Evolutionary conservation across 2,888 invertebrate genomes (phyloP), one percentile per base, ranked within the genome.

Genomic region (Rhabditoides inermis): DNA sequence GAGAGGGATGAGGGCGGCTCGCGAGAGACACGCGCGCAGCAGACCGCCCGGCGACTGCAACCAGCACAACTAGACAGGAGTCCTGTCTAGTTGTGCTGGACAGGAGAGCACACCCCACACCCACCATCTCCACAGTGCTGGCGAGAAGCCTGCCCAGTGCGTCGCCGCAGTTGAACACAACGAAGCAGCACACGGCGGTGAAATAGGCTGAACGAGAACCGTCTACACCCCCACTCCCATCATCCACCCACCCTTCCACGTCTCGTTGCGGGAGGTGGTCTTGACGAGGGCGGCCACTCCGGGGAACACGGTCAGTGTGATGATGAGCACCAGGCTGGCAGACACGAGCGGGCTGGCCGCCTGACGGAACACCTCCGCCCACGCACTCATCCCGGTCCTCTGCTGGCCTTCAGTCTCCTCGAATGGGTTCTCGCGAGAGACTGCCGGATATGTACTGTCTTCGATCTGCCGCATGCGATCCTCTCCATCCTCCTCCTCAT

Each of bases 101-200:
- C n/a, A n/a, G n/a, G n/a, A n/a, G n/a, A n/a, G n/a, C n/a, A n/a
- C 22, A 20, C 23, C 28, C 4, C 23, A 2, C 2, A 45, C 50
- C 44, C 27, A 64, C 66, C 44, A 67, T 39, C 15, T 49, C 30
- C 7, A 63, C 37, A 6, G 51, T 41, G 18, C 51, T 55, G 3
- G 60, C 61, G 23, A 55, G 46, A 2, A 58, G 41, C 41, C 67
- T 26, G 3, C 67, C 67, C 15, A 61, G 42, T 25, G 55, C 46
- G 45, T 67, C 67, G 12, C 61, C 57, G n/a, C 54, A 35, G 32
- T 63, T 65, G 56, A 60, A 67, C 23, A 62, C 55, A 12, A 67
- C 56, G 40, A 67, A 67, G 20, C 63, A 63, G 46, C 55, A 60
- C 23, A 67, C 54, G 0, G 64, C 51, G 1, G 65, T 56, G 58